Conservation (phyloP, 2,113 vertebrate genomes). For the Tympanuchus pallidicinctus region DNA sequence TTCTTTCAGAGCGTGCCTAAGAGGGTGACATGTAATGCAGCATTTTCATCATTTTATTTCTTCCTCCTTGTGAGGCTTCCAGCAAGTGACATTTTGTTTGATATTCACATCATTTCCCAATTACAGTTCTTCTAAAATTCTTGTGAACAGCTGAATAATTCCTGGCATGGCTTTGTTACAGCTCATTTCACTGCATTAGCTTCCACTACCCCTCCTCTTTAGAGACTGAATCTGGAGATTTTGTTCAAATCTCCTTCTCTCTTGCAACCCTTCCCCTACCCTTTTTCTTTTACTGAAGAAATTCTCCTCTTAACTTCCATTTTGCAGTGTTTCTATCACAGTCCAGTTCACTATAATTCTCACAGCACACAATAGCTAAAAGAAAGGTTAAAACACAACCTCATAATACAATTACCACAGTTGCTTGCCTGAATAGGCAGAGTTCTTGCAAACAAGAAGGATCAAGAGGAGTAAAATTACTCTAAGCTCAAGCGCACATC, state of each 20-base stretch:
- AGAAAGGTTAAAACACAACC: background rate
- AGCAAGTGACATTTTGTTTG: constrained; percentile 58
- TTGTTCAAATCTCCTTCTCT: background rate
- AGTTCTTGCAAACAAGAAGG: background rate
- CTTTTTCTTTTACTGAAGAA: background rate
- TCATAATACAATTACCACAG: background rate
- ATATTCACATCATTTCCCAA: constrained; percentile 61
- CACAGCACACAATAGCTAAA: background rate
- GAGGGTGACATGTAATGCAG: background rate
- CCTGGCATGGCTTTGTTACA: constrained; percentile 36
- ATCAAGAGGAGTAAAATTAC: background rate
- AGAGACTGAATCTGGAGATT: background rate
- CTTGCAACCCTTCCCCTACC: background rate
- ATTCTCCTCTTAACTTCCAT: background rate
- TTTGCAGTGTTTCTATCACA: background rate
- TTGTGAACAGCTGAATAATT: constrained; percentile 55
- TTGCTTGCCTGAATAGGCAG: background rate
- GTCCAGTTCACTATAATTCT: background rate
- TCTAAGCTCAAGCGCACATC: background rate
- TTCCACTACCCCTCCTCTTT: constrained; percentile 3
- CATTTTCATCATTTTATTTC: constrained; percentile 15
- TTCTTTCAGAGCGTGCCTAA: background rate
- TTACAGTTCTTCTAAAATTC: constrained; percentile 47
- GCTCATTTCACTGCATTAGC: constrained; percentile 56
- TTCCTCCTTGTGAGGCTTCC: background rate